A percentile compares a stretch with the other conserved stretches of the same genome.
These are phyloP conservation scores for Malacoraja senta DNA, from an alignment of 2,797 vertebrate genomes.

Conservation along the genomic window DNA sequence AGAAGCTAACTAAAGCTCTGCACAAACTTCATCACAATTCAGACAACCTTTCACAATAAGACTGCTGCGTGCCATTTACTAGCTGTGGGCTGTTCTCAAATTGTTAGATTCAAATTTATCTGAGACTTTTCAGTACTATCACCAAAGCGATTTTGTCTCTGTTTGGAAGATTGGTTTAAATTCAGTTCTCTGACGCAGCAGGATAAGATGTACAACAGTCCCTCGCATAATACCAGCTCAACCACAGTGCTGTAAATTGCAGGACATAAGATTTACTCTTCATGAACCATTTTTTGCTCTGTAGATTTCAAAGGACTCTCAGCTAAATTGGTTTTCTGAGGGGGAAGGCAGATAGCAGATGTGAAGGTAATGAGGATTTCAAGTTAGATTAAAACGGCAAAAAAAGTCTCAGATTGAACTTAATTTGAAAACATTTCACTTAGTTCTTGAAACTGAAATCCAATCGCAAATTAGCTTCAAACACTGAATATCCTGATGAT, in stretches of 20 bases:
- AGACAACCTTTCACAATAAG: not conserved
- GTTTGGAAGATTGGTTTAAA: not conserved
- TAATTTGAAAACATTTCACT: not conserved
- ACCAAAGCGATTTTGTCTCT: not conserved
- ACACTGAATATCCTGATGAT: too few species aligned
- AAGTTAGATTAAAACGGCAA: not conserved
- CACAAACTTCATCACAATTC: not conserved
- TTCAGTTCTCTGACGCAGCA: not conserved
- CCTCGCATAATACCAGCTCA: not conserved
- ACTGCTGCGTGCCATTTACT: not conserved
- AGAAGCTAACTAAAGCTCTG: not conserved
- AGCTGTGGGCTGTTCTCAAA: not conserved
- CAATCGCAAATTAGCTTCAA: too few species aligned
- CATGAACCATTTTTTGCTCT: not conserved
- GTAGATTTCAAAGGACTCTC: not conserved
- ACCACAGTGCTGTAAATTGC: not conserved
- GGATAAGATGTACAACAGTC: not conserved
- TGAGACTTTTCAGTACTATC: not conserved
- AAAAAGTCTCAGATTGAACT: not conserved
- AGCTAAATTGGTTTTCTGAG: not conserved
- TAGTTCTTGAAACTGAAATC: not conserved
- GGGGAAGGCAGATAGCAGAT: not conserved
- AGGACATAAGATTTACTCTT: not conserved
- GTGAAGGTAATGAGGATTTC: not conserved
- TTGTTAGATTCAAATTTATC: not conserved